These are phyloP conservation scores for Acanthosepion lycidas DNA, from an alignment of 2,888 invertebrate species.

Conservation along the genomic window DNA sequence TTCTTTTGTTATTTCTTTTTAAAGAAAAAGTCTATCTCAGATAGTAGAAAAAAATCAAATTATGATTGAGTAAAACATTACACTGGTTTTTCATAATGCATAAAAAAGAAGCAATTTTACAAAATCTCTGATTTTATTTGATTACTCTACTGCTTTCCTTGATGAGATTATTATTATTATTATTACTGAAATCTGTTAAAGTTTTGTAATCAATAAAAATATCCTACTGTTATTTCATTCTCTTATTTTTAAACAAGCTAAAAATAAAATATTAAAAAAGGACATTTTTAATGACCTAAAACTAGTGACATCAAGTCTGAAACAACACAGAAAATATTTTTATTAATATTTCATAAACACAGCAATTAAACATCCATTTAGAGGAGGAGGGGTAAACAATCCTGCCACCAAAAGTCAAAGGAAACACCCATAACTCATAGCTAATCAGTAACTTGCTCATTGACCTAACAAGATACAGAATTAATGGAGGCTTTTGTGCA, in stretches of 20 bases:
- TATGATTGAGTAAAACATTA: neutral
- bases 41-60: too few species aligned
- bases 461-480: neutral
- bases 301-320: neutral
- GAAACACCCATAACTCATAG: neutral
- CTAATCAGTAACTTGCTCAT: conserved; percentile 16
- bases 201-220: neutral
- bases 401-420: neutral
- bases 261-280: neutral
- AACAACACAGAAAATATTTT: neutral
- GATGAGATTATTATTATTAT: neutral
- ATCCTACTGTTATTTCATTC: neutral
- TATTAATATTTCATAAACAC: neutral
- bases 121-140: neutral
- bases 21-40: too few species aligned
- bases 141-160: neutral
- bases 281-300: neutral
- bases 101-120: neutral
- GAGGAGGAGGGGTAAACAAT: neutral
- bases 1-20: too few species aligned
- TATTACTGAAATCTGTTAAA: neutral
- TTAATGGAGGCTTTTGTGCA: neutral
- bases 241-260: neutral
- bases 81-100: neutral
- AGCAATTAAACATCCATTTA: neutral